Percentiles rank a stretch among this genome's conserved stretches.
Conservation (phyloP, 2,113 vertebrate genomes). For the Trinectes maculatus region DNA sequence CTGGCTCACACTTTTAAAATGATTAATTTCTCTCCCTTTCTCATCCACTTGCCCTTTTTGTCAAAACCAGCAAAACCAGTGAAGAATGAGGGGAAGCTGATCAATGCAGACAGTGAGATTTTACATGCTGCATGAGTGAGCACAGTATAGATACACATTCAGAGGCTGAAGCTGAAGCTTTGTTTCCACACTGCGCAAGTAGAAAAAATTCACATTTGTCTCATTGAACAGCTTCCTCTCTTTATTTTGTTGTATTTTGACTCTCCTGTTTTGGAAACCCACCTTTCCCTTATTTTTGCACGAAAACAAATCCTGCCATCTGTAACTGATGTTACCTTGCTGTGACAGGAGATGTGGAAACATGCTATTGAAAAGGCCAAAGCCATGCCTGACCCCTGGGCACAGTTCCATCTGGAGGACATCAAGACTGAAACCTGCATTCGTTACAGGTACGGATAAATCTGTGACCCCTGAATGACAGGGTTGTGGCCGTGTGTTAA, state of each 20-base stretch:
- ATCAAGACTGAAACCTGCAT: conserved; percentile 86
- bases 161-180: neutral
- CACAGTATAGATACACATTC: neutral
- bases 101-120: neutral
- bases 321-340: neutral
- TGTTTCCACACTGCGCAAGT: no score
- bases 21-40: neutral
- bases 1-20: neutral
- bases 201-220: neutral
- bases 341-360: conserved; percentile 90
- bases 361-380: conserved; percentile 94
- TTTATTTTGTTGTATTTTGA: neutral
- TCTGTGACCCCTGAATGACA: no score
- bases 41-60: neutral
- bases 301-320: neutral
- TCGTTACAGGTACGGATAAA: conserved; percentile 88
- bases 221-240: neutral
- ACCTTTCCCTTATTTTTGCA: neutral
- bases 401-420: conserved; percentile 95
- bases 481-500: no score
- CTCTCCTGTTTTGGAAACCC: neutral
- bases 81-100: neutral
- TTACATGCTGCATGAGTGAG: neutral
- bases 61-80: no score
- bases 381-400: conserved; percentile 98